Conservation (phyloP, 2,797 vertebrate species). For the Rhinogobio ventralis region DNA sequence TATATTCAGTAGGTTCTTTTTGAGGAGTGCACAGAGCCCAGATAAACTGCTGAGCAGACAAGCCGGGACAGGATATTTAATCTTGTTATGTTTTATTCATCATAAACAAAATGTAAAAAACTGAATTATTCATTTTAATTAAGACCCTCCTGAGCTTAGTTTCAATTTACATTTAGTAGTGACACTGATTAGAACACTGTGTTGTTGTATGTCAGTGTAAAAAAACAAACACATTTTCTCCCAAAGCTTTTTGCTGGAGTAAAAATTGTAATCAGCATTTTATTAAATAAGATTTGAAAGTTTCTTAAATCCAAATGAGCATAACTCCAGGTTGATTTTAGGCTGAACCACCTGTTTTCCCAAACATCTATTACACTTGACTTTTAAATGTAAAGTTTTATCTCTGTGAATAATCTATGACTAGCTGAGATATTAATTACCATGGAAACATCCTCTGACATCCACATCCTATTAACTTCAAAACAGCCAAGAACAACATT, state of each 20-base stretch:
- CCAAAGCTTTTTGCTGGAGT: background rate
- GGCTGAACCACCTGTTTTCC: background rate
- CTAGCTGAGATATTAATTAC: background rate
- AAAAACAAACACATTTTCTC: background rate
- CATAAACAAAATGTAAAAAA: conserved; percentile 7
- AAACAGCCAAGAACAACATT: background rate
- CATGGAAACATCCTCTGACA: background rate
- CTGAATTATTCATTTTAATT: conserved; percentile 7
- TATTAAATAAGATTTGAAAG: background rate
- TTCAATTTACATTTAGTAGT: background rate
- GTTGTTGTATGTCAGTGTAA: background rate
- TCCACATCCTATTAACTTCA: background rate
- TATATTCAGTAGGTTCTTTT: background rate
- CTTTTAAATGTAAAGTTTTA: background rate
- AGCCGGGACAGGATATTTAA: background rate
- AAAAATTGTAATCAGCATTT: no score
- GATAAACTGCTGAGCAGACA: background rate
- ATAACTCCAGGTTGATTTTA: background rate
- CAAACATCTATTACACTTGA: no score
- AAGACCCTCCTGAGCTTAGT: background rate
- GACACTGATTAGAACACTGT: background rate
- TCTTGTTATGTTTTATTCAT: conserved; percentile 35
- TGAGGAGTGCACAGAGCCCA: background rate
- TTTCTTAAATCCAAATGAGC: background rate
- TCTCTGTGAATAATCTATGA: background rate